Evolutionary conservation across 1,140 invertebrate species (phyloP).

Genomic region (roundworm (Caenorhabditis elegans)): DNA sequence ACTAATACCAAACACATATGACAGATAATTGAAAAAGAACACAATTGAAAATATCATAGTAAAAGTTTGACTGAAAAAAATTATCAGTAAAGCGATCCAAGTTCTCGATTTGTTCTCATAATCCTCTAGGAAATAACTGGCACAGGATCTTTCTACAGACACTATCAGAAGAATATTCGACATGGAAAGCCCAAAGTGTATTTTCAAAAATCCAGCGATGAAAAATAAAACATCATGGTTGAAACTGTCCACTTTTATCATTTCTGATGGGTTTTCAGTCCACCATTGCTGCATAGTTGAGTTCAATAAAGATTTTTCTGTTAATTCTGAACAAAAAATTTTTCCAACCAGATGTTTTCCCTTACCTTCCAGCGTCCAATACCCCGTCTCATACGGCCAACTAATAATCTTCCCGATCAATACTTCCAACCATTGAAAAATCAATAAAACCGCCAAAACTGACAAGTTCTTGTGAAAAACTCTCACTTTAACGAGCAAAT

Average conservation of each 20-base stretch:
- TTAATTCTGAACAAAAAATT: background rate
- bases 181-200: background rate
- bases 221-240: background rate
- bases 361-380: background rate
- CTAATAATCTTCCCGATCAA: background rate
- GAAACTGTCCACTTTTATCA: background rate
- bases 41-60: background rate
- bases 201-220: background rate
- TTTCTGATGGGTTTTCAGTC: background rate
- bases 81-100: background rate
- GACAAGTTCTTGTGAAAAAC: background rate
- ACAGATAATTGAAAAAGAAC: background rate
- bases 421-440: background rate
- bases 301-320: background rate
- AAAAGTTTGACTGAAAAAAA: background rate
- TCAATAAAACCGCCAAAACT: background rate
- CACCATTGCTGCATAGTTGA: background rate
- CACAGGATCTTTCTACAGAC: background rate
- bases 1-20: no score
- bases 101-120: background rate
- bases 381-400: background rate
- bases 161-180: background rate
- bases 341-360: background rate
- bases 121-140: background rate
- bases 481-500: background rate